These are phyloP conservation scores for Plutomurus gul DNA, from an alignment of 1,140 invertebrate genomes.

Conservation along the genomic window DNA sequence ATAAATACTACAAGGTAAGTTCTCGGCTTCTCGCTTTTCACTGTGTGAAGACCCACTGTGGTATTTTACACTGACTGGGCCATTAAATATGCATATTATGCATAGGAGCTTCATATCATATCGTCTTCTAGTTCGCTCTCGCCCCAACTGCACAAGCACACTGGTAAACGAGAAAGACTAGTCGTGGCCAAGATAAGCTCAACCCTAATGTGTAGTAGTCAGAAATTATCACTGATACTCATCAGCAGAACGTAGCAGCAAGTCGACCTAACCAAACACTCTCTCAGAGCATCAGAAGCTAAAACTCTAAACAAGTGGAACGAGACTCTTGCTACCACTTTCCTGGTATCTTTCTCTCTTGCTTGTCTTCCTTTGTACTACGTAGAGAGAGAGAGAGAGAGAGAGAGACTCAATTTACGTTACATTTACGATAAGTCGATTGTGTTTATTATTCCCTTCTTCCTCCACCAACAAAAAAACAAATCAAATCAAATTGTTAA, in stretches of 20 bases:
- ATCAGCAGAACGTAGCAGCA: background rate
- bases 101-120: background rate
- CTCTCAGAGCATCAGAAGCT: background rate
- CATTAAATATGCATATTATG: constrained; percentile 25
- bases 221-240: constrained; percentile 12
- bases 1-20: no score
- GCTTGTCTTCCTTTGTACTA: background rate
- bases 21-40: background rate
- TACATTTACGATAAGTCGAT: background rate
- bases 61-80: background rate
- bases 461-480: background rate
- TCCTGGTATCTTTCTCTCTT: background rate
- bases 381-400: no score
- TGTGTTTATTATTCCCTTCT: constrained; percentile 1
- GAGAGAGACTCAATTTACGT: no score
- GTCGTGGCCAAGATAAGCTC: background rate
- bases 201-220: background rate
- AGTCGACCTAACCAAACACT: no score
- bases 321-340: background rate
- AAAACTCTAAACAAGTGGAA: background rate
- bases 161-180: constrained; percentile 3
- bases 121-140: no score
- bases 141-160: background rate
- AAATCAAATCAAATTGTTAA: background rate
- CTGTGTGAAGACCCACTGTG: background rate